Percentiles rank a stretch among this genome's conserved stretches.
These are phyloP conservation scores for Ceratina australensis DNA, from an alignment of 1,140 invertebrate species.

Conservation along the genomic window DNA sequence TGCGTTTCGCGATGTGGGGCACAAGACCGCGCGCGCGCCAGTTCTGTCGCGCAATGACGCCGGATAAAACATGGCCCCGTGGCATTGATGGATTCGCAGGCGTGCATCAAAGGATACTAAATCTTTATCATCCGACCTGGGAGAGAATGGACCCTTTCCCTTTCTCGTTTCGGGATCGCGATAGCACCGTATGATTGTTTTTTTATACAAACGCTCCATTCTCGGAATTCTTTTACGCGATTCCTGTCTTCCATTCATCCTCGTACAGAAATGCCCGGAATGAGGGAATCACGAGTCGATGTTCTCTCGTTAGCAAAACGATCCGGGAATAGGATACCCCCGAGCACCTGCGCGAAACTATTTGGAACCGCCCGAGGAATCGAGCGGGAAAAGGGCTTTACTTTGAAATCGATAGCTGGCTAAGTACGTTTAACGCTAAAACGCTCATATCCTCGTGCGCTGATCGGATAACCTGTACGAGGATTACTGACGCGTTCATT, in stretches of 20 bases:
- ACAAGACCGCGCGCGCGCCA: not conserved
- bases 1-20: not conserved
- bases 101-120: not conserved
- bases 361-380: not conserved
- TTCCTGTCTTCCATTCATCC: too few relatives aligned
- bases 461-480: slow-evolving; percentile 60
- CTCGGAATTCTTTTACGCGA: too few relatives aligned
- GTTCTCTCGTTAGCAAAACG: too few relatives aligned
- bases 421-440: too few relatives aligned
- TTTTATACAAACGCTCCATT: too few relatives aligned
- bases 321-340: too few relatives aligned
- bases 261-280: too few relatives aligned
- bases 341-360: too few relatives aligned
- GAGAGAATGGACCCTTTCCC: not conserved
- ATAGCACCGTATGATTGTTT: too few relatives aligned
- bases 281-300: too few relatives aligned
- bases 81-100: slow-evolving; percentile 14
- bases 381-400: not conserved
- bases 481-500: slow-evolving; percentile 59
- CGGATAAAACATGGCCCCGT: slow-evolving; percentile 3
- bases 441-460: slow-evolving; percentile 50
- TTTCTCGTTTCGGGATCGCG: too few relatives aligned
- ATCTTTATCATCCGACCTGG: not conserved
- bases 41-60: not conserved
- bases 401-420: slow-evolving; percentile 35